Percentiles rank a stretch among this genome's conserved stretches.
Conservation (phyloP, 2,797 vertebrate species). For the Pseudochromis fuscus region DNA sequence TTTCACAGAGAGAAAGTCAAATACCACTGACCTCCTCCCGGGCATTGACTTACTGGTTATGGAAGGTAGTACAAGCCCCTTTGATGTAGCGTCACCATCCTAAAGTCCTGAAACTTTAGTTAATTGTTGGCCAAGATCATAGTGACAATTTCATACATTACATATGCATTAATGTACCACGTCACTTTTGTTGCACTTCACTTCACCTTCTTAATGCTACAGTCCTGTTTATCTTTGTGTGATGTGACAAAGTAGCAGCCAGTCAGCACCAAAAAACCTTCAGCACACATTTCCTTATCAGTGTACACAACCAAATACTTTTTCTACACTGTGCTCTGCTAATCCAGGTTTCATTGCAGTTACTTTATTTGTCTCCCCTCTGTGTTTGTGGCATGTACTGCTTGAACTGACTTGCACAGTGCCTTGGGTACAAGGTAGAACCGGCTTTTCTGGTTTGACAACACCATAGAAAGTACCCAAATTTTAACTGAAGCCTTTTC, state of each 20-base stretch:
- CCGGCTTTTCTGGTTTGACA: slow-evolving; percentile 52
- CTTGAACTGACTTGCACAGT: slow-evolving; percentile 48
- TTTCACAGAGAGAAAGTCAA: slow-evolving; percentile 91
- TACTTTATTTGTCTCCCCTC: background rate
- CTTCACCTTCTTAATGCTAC: background rate
- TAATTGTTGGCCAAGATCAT: too few relatives aligned
- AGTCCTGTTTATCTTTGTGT: slow-evolving; percentile 6
- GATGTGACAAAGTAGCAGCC: background rate
- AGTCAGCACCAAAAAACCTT: slow-evolving; percentile 6
- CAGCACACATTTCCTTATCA: slow-evolving; percentile 19
- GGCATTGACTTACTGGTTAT: slow-evolving; percentile 96
- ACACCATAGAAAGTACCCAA: background rate
- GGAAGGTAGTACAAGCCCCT: slow-evolving; percentile 91
- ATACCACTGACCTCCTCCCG: slow-evolving; percentile 94
- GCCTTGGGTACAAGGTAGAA: slow-evolving; percentile 3
- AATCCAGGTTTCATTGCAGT: background rate
- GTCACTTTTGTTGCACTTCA: too few relatives aligned
- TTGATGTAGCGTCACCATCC: slow-evolving; percentile 63
- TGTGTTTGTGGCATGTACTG: slow-evolving; percentile 9
- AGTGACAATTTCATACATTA: too few relatives aligned
- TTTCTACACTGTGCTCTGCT: slow-evolving; percentile 3
- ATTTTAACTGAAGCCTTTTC: background rate
- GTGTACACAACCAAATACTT: background rate
- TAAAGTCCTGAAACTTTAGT: too few relatives aligned
- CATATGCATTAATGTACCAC: too few relatives aligned